These are phyloP conservation scores for Vultur gryphus DNA, from an alignment of 2,797 vertebrate genomes.

Conservation along the genomic window DNA sequence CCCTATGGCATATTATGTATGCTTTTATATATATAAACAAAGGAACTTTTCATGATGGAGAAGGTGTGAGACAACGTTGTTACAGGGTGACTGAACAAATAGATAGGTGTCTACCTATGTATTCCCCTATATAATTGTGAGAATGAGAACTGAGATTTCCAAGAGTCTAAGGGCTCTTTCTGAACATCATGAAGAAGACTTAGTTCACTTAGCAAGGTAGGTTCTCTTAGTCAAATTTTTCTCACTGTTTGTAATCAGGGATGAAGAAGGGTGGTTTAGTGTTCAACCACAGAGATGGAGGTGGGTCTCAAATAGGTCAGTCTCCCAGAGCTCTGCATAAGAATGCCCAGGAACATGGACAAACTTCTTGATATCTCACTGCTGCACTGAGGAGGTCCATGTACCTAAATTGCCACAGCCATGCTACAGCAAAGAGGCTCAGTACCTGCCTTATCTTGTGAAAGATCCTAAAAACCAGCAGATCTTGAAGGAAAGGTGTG, in stretches of 20 bases:
- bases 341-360: not conserved
- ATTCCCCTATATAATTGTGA: not conserved
- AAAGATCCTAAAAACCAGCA: not conserved
- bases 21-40: not conserved
- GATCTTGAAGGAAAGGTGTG: not conserved
- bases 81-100: not conserved
- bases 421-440: not conserved
- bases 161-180: not conserved
- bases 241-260: not conserved
- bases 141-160: not conserved
- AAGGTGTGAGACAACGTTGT: not conserved
- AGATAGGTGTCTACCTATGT: not conserved
- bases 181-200: not conserved
- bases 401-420: not conserved
- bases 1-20: not conserved
- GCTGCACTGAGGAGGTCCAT: not conserved
- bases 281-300: not conserved
- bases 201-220: not conserved
- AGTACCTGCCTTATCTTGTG: not conserved
- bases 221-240: not conserved
- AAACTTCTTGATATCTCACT: not conserved
- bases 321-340: not conserved
- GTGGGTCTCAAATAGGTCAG: not conserved
- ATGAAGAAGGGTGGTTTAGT: not conserved
- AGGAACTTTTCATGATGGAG: not conserved